Evolutionary conservation across 1,140 invertebrate genomes (phyloP), one percentile per base, ranked within the genome.

Genomic region (Drosophila albomicans): DNA sequence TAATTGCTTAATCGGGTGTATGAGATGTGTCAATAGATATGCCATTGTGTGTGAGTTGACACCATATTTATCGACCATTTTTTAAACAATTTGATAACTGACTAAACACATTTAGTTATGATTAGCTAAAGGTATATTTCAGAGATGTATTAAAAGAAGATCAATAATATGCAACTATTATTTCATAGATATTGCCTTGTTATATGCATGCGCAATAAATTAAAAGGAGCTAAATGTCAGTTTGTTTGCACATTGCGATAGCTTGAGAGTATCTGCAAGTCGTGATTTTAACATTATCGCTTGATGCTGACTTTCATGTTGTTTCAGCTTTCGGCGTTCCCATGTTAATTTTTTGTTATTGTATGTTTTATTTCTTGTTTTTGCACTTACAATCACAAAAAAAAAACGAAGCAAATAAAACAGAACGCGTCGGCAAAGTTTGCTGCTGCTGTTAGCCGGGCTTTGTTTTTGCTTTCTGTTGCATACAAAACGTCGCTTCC

Each of bases 321-420:
- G 59, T 82, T 69, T 82, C 80, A 80, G 84, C 84, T 82, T 82
- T 72, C 59, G 35, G 54, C 48, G 54, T 82, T 87, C 77, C 73
- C 77, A 82, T 59, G 61, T 48, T 46, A 20, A 58, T 43, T 46
- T 65, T 28, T 61, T 61, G 71, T 80, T 49, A 13, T 41, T 46
- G 5, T 49, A 7, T 46, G 43, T 65, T 68, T 56, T 46, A 48
- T 46, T 57, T 61, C 59, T 72, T 78, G 70, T 78, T 62, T 63
- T 70, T 54, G 38, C 32, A 38, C 69, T 25, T 43, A 65, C 63
- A 65, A 63, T 69, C 57, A 70, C 58, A 70, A 69, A 16, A 71
- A 69, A 49, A 48, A 81, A 56, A 76, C 57, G 51, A 49, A 48
- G 16, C 49, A 79, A 59, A 59, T 51, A 56, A 62, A 82, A 51